Base-by-base conservation (phyloP, 2,113 vertebrate genomes). In the Scortum barcoo region DNA sequence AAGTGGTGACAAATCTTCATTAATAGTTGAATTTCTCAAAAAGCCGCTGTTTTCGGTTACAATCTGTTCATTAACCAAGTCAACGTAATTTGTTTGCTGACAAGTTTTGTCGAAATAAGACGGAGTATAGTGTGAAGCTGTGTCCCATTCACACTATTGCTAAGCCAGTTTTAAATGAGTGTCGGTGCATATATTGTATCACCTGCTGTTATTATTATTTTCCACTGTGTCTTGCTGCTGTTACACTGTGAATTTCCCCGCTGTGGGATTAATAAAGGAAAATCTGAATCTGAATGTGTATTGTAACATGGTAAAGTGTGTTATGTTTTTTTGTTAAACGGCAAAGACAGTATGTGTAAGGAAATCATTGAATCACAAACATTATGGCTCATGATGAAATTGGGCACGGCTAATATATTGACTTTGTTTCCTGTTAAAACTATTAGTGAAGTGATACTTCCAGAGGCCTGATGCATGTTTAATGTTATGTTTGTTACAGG, bases 401-500 rank as follows among this genome's bases (percentile, higher is more conserved):
- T 17, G 14, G 17, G 8, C 36, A 7, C 24, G 19, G 1, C 22
- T 17, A 9, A 50, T 28, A 56, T 1, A 10, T 65, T 53, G 36
- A 71, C 20, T 19, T 5, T 73, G 20, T 24, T 11, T 62, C 19
- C 46, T 28, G 13, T 54, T 46, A 13, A 42, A 53, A 30, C 19
- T 10, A 13, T 11, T n/a, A 46, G 1, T 60, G 33, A 36, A 36
- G 24, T 30, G 5, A 33, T 22, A 26, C 7, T 40, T 30, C n/a
- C 9, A 1, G 5, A 19, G 1, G n/a, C 8, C 40, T 10, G 20
- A 16, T 26, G 53, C 9, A 40, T 57, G 12, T 38, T 38, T 48
- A 61, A 12, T 79, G 62, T 68, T 58, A 9, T 65, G 22, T 69
- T 22, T 44, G 44, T 77, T 20, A 46, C 40, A 40, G 48, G 40